A percentile compares a stretch with the other conserved stretches of the same genome.
phyloP scores from a whole-genome alignment of 2,113 vertebrate species.

The Lagopus muta region DNA sequence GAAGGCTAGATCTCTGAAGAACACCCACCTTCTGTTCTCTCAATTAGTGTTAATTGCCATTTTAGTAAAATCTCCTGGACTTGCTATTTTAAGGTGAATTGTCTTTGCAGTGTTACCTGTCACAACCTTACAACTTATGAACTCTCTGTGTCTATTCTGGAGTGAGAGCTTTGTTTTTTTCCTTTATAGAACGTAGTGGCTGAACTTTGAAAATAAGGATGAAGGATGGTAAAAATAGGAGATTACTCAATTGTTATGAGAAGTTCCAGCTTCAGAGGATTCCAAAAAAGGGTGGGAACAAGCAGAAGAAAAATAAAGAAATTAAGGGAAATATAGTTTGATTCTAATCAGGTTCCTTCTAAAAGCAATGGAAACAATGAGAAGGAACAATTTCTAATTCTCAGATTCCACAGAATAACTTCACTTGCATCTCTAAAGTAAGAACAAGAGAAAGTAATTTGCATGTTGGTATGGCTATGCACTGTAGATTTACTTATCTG shows the following conservation, averaged over 20 bases:
- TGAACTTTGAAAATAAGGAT: slow-evolving; percentile 35
- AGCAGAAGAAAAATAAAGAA: slow-evolving; percentile 1
- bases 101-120: not conserved
- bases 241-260: slow-evolving; percentile 9
- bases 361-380: not conserved
- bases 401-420: not conserved
- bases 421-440: not conserved
- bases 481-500: not conserved
- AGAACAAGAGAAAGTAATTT: not conserved
- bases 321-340: not conserved
- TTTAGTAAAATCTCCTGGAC: not conserved
- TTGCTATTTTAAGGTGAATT: not conserved
- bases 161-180: not conserved
- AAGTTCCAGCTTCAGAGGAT: not conserved
- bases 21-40: not conserved
- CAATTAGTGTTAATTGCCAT: not conserved
- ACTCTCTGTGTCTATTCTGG: not conserved
- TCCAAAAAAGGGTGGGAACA: slow-evolving; percentile 7
- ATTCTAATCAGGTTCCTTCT: not conserved
- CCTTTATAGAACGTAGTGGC: not conserved
- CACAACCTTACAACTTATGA: not conserved
- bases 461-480: not conserved
- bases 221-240: slow-evolving; percentile 20
- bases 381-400: not conserved
- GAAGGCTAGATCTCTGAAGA: not conserved